Evolutionary conservation across 1,140 invertebrate genomes (phyloP).

Genomic region (Penaeus indicus): DNA sequence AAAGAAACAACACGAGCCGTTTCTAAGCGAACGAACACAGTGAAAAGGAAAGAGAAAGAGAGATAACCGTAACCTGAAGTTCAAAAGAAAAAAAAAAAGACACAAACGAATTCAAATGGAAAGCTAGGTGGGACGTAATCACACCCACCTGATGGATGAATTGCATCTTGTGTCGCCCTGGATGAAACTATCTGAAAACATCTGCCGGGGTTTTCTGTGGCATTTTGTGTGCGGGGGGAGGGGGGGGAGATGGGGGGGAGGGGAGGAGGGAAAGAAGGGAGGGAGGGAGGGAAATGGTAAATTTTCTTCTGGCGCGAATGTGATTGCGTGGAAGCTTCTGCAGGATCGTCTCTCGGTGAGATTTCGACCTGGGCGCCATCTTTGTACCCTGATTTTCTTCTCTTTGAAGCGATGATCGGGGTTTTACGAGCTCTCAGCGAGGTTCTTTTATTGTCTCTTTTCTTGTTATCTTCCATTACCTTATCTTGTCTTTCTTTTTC

Average conservation of each 20-base stretch:
- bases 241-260: neutral
- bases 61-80: too few species aligned
- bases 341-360: neutral
- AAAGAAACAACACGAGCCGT: too few species aligned
- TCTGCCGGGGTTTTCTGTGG: neutral
- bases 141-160: conserved; percentile 23
- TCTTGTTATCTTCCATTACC: too few species aligned
- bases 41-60: too few species aligned
- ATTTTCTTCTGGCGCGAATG: neutral
- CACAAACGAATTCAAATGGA: neutral
- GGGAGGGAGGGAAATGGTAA: neutral
- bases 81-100: neutral
- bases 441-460: too few species aligned
- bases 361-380: too few species aligned
- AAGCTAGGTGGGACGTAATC: neutral
- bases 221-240: too few species aligned
- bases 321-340: neutral
- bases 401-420: too few species aligned
- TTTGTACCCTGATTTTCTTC: too few species aligned
- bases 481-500: too few species aligned
- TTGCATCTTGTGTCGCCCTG: neutral
- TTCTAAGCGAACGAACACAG: too few species aligned
- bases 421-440: too few species aligned
- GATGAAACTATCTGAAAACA: conserved; percentile 42
- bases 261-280: neutral